Base-by-base conservation (phyloP, 2,888 invertebrate species). In the Myopa testacea region DNA sequence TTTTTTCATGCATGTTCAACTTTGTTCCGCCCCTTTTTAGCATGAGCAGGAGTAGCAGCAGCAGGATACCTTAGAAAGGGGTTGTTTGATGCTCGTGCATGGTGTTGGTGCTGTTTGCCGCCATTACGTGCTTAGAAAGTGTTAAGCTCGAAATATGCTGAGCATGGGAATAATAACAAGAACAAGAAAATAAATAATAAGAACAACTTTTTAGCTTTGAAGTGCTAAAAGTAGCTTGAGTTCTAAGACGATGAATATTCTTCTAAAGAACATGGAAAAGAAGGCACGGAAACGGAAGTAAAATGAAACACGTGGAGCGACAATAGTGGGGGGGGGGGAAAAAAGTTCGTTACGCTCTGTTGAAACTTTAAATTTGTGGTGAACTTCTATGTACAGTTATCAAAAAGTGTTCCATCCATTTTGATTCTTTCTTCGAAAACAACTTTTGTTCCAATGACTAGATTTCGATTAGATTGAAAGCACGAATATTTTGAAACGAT, bases 1-100 rank as follows among this genome's bases (percentile, higher is more conserved):
- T 12, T 60, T 60, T 72, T 72, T 60, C 37, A 65, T 65, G 34
- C 37, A 65, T 26, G 55, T 10, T 45, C 67, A 26, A 12, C 45
- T 69, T 69, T 38, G 60, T 72, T 72, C 58, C 72, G 72, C 72
- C 72, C 72, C 58, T 72, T 60, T 72, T 72, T 10, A 16, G 72
- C 72, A 38, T 60, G 58, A 58, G 72, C 16, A 58, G 52, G 38
- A 55, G n/a, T 26, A n/a, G n/a, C 50, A n/a, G 50, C 69, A 26
- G 16, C 34, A n/a, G 12, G 4, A 55, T 7, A 37, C 16, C 3
- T 40, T 55, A 40, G 19, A 26, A 71, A 72, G 72, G 70, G 72
- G 58, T 72, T 55, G 71, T 52, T 63, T 37, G 12, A 16, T 10
- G 65, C 65, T 38, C n/a, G 16, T 69, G 50, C 26, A 26, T 26